Conservation (phyloP, 2,797 vertebrate genomes). For the Odontamblyopus rebecca region DNA sequence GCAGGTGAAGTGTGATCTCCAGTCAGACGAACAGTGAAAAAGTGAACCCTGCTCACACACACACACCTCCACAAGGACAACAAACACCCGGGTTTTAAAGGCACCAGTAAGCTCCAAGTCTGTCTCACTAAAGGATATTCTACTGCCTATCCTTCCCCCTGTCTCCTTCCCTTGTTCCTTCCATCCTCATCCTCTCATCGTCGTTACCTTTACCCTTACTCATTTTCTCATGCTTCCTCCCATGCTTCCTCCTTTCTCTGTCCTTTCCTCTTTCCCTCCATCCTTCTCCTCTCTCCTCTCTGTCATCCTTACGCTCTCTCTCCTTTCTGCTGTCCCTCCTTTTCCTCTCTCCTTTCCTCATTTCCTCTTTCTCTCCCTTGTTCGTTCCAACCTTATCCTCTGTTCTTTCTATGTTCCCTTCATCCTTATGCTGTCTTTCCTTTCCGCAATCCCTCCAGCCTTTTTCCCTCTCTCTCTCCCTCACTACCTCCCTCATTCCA, state of each 20-base stretch:
- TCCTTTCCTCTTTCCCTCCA: neutral
- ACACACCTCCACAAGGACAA: slow-evolving; percentile 25
- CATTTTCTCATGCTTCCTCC: neutral
- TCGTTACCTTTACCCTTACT: neutral
- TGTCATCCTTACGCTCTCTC: neutral
- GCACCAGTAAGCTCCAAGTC: slow-evolving; percentile 27
- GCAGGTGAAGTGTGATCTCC: slow-evolving; percentile 51
- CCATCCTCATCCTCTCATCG: neutral
- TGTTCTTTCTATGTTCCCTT: no score
- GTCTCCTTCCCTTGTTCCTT: slow-evolving; percentile 5
- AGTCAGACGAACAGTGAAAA: slow-evolving; percentile 54
- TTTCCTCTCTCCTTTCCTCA: neutral
- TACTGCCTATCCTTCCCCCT: slow-evolving; percentile 1
- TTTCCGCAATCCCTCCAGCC: neutral
- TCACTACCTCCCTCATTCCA: neutral
- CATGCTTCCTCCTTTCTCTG: slow-evolving; percentile 7
- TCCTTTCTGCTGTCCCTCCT: neutral
- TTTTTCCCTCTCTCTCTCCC: neutral
- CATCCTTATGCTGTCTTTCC: neutral
- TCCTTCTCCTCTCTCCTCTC: neutral
- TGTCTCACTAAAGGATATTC: neutral
- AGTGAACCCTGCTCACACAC: slow-evolving; percentile 36
- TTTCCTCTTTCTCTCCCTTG: neutral
- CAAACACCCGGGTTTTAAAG: slow-evolving; percentile 33
- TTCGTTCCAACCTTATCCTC: no score